Base-by-base conservation (phyloP, 2,888 invertebrate species). In the Xylota segnis region DNA sequence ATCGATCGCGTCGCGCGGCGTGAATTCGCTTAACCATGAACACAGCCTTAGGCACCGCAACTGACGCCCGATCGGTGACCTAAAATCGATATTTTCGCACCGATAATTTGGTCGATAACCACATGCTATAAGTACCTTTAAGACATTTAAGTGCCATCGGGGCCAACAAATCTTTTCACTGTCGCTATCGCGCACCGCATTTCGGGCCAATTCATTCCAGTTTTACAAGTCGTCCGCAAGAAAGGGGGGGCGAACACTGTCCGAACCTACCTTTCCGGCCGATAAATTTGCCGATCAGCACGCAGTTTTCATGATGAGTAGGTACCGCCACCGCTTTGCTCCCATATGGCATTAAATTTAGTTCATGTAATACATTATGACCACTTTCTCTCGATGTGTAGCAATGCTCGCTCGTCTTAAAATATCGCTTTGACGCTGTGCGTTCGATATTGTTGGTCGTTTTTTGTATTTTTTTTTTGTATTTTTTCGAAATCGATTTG, bases 361-460 rank as follows among this genome's bases (percentile, higher is more conserved):
- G 72, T 72, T 61, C 77, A 83, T 68, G 72, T 72, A 72, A 66
- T 72, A 59, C 50, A 40, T 65, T 43, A 81, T 65, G 43, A 75
- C 27, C 83, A 79, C 83, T 84, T 84, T 84, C 83, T 84, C 79
- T 75, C 23, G 16, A 50, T 61, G 61, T 45, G 10, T 47, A 58
- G 70, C 71, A 74, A 68, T 68, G 50, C 14, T 45, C 37, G 50
- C 14, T 45, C 37, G 37, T 70, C 40, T 59, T 66, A 52, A 76
- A 76, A 47, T 76, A 76, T 50, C 32, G 12, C 43, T 45, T 74
- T 34, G 34, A 61, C 34, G 61, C 12, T 54, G 5, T 29, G 7
- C 32, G 37, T 43, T 23, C 32, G 68, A 56, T n/a, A n/a, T 40
- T 40, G 47, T 4, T 72, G 54, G 23, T 56, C 12, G 18, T 59